Percentiles rank a stretch among this genome's conserved stretches.
phyloP scores from a whole-genome alignment of 2,888 invertebrate species.

The Itoplectis maculator region DNA sequence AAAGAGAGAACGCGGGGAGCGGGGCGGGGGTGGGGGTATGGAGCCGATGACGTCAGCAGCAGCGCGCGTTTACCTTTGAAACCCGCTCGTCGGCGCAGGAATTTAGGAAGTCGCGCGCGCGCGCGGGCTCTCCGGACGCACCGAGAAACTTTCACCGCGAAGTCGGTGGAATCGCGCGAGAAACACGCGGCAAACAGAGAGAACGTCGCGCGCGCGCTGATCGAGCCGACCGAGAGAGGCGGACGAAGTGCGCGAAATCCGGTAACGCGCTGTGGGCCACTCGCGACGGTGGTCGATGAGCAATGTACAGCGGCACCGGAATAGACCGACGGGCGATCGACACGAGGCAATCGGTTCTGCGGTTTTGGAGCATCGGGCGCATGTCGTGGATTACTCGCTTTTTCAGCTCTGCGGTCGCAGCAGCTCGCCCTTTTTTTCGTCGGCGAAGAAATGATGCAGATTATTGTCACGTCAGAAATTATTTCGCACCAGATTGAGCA shows the following conservation, averaged over 20 bases:
- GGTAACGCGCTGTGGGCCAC: slow-evolving; percentile 19
- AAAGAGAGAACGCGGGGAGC: neutral
- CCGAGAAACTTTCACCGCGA: slow-evolving; percentile 57
- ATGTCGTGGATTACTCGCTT: slow-evolving; percentile 24
- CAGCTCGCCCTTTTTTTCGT: slow-evolving; percentile 10
- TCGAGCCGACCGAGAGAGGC: slow-evolving; percentile 5
- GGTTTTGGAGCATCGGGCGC: slow-evolving; percentile 53
- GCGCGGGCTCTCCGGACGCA: neutral
- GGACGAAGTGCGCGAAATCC: slow-evolving; percentile 7
- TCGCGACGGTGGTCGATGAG: slow-evolving; percentile 16
- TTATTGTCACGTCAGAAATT: neutral
- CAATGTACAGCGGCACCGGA: neutral
- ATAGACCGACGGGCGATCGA: slow-evolving; percentile 27
- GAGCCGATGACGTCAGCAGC: neutral
- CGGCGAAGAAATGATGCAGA: neutral
- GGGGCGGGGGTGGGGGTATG: neutral
- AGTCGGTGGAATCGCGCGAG: slow-evolving; percentile 30
- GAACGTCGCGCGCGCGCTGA: neutral
- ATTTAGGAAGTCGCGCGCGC: slow-evolving; percentile 49
- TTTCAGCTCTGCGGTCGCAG: slow-evolving; percentile 19
- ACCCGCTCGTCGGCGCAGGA: slow-evolving; percentile 1
- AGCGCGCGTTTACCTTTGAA: slow-evolving; percentile 38
- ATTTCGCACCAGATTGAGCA: neutral
- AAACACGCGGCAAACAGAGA: slow-evolving; percentile 27
- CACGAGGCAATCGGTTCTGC: slow-evolving; percentile 67